A percentile compares a stretch with the other conserved stretches of the same genome.
Evolutionary conservation across 2,797 vertebrate species (phyloP).

Genomic region (Enteromius fasciolatus): DNA sequence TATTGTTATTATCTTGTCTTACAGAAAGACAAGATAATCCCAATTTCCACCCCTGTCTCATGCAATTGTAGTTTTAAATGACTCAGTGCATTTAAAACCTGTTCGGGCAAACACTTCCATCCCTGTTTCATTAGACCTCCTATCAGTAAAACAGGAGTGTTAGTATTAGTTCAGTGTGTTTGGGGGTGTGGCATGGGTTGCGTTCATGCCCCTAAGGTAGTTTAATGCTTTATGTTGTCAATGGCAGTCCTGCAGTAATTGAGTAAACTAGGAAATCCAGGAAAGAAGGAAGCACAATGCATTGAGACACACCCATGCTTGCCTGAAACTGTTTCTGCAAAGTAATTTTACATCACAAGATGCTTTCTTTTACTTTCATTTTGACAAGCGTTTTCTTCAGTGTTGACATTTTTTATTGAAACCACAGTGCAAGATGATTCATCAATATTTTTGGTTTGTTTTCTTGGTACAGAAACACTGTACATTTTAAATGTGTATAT

Average conservation of each 20-base stretch:
- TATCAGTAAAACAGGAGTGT: not conserved
- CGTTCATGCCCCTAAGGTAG: not conserved
- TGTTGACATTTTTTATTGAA: not conserved
- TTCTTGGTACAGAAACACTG: not conserved
- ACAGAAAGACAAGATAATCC: not conserved
- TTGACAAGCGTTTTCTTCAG: not conserved
- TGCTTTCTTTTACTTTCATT: not conserved
- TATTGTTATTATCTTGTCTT: not conserved
- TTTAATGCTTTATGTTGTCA: slow-evolving; percentile 9
- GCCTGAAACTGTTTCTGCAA: not conserved
- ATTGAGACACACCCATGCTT: not conserved
- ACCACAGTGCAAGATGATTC: not conserved
- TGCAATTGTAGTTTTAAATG: slow-evolving; percentile 14
- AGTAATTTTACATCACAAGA: not conserved
- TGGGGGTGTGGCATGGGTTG: not conserved
- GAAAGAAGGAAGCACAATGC: not conserved
- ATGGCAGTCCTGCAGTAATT: not conserved
- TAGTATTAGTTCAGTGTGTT: slow-evolving; percentile 12
- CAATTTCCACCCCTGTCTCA: not conserved
- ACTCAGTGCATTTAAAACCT: not conserved
- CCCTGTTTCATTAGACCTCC: not conserved
- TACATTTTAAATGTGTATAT: not conserved
- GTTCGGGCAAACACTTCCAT: not conserved
- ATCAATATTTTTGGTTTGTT: not conserved
- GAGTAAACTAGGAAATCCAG: not conserved